Evolutionary conservation across 2,888 invertebrate genomes (phyloP).

Genomic region (Habrosyne pyritoides): DNA sequence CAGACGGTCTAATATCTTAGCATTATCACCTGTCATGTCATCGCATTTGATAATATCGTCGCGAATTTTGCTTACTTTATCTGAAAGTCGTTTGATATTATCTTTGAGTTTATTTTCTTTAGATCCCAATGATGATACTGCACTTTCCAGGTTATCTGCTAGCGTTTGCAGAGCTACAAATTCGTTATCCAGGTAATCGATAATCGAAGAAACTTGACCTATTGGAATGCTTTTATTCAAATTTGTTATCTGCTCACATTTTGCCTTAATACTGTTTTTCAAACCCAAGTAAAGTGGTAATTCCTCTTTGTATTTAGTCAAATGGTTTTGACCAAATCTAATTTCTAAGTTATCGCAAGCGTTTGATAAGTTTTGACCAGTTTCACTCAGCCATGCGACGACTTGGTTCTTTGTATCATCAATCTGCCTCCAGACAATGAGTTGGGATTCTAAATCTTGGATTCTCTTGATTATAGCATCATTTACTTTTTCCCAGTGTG

Average conservation of each 20-base stretch:
- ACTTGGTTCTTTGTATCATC: constrained; percentile 93
- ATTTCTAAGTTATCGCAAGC: constrained; percentile 92
- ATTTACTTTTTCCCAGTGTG: constrained; percentile 88
- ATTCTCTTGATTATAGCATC: constrained; percentile 88
- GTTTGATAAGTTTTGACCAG: constrained; percentile 89
- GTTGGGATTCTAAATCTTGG: constrained; percentile 93
- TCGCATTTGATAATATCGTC: constrained; percentile 95
- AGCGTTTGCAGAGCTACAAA: constrained; percentile 89
- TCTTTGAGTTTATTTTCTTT: constrained; percentile 89
- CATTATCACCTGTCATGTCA: constrained; percentile 94
- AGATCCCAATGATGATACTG: constrained; percentile 88
- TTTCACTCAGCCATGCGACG: constrained; percentile 92
- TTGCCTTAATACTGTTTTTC: constrained; percentile 90
- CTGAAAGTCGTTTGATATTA: constrained; percentile 88
- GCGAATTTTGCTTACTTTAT: constrained; percentile 88
- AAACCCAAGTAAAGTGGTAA: constrained; percentile 90
- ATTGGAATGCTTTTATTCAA: constrained; percentile 88
- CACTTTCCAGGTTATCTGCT: constrained; percentile 88
- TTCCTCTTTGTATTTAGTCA: constrained; percentile 94
- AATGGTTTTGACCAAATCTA: constrained; percentile 89
- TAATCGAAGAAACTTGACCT: constrained; percentile 86
- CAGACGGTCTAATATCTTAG: constrained; percentile 91
- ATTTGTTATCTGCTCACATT: constrained; percentile 90
- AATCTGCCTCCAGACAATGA: constrained; percentile 96
- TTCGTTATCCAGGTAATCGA: constrained; percentile 87